Evolutionary conservation across 1,140 invertebrate genomes (phyloP).

Genomic region (Cydia amplana): DNA sequence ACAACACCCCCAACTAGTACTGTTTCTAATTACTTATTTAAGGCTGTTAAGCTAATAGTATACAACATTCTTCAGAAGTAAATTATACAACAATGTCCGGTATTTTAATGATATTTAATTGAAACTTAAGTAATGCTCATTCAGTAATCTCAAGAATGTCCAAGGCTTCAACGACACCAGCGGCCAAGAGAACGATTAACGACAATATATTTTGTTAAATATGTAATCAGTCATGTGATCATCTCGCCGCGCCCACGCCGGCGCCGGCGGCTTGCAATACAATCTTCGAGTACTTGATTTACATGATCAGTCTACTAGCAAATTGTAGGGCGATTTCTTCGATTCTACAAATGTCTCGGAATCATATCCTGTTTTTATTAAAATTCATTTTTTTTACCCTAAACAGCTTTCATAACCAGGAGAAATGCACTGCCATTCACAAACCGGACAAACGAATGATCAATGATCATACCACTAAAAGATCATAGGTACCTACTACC

Average conservation of each 20-base stretch:
- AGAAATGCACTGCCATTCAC: no score
- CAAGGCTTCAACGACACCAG: conserved; percentile 11
- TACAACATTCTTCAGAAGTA: not conserved
- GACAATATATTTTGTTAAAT: conserved; percentile 71
- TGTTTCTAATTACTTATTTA: not conserved
- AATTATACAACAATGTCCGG: not conserved
- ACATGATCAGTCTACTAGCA: conserved; percentile 22
- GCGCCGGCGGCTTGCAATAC: conserved; percentile 64
- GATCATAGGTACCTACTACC: no score
- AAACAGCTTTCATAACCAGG: no score
- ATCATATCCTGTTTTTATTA: not conserved
- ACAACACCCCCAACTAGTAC: not conserved
- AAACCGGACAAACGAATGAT: no score
- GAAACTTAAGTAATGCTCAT: conserved; percentile 21
- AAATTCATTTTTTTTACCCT: not conserved
- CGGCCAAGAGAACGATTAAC: conserved; percentile 27
- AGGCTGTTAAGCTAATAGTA: not conserved
- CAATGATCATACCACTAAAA: no score
- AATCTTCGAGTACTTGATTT: conserved; percentile 33
- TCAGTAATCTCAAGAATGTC: conserved; percentile 28
- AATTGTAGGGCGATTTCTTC: conserved; percentile 2
- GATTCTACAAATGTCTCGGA: not conserved
- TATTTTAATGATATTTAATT: conserved; percentile 5
- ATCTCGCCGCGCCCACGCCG: conserved; percentile 66
- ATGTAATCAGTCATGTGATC: conserved; percentile 72